phyloP scores from a whole-genome alignment of 2,888 invertebrate genomes.

The Catocala sponsa region DNA sequence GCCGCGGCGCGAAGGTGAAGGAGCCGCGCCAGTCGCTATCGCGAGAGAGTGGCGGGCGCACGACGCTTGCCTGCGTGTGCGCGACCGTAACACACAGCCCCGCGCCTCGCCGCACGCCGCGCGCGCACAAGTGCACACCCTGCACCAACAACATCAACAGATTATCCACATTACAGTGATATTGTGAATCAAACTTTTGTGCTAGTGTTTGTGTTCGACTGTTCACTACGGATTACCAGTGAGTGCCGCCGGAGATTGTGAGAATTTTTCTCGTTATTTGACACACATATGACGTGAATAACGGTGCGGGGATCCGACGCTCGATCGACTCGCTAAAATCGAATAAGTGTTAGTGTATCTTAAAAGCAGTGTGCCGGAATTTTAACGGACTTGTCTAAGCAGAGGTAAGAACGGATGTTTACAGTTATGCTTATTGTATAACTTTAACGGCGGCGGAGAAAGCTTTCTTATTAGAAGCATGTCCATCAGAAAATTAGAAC shows the following conservation, averaged over 20 bases:
- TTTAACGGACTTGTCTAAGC: constrained; percentile 86
- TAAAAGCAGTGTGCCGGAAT: constrained; percentile 82
- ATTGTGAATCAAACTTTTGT: constrained; percentile 67
- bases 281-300: constrained; percentile 86
- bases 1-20: constrained; percentile 74
- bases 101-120: constrained; percentile 52
- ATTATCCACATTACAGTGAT: constrained; percentile 57
- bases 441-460: constrained; percentile 71
- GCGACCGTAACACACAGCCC: constrained; percentile 48
- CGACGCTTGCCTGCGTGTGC: constrained; percentile 62
- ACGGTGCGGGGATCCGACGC: constrained; percentile 82
- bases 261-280: constrained; percentile 78
- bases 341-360: constrained; percentile 82
- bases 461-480: constrained; percentile 60
- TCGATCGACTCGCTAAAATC: constrained; percentile 84
- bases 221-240: constrained; percentile 55
- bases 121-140: constrained; percentile 64
- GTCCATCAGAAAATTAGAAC: constrained; percentile 43
- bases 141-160: constrained; percentile 64
- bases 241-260: constrained; percentile 64
- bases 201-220: constrained; percentile 72
- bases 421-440: constrained; percentile 86
- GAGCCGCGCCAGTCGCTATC: constrained; percentile 79
- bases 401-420: constrained; percentile 85
- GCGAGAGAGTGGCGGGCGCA: constrained; percentile 77